phyloP scores from a whole-genome alignment of 2,113 vertebrate species.

The Plotosus lineatus region DNA sequence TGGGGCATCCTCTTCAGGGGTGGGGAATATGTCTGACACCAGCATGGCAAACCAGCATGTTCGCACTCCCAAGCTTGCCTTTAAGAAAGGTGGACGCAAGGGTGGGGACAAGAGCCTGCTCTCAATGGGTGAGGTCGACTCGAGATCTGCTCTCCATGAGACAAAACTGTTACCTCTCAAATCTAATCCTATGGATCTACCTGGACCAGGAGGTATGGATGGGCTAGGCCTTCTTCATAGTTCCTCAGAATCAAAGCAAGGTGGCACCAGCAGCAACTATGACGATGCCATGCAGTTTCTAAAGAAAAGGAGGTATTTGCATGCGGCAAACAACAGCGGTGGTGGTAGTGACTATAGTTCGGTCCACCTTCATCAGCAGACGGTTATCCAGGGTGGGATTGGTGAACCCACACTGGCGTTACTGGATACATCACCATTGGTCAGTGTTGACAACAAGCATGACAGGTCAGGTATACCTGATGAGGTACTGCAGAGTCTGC shows the following conservation, averaged over 20 bases:
- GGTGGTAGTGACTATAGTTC: constrained; percentile 85
- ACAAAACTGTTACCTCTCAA: constrained; percentile 89
- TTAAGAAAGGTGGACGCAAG: constrained; percentile 90
- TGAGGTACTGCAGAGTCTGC: constrained; percentile 95
- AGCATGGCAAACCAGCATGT: constrained; percentile 80
- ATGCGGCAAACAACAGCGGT: constrained; percentile 83
- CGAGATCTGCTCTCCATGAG: constrained; percentile 72
- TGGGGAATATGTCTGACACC: constrained; percentile 46
- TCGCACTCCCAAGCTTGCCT: constrained; percentile 88
- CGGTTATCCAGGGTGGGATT: constrained; percentile 92
- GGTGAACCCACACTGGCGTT: constrained; percentile 88
- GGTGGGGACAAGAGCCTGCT: constrained; percentile 83
- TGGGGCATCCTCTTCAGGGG: constrained; percentile 60
- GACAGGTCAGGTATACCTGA: constrained; percentile 98
- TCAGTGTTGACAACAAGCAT: constrained; percentile 89
- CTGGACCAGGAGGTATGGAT: constrained; percentile 77
- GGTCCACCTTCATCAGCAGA: constrained; percentile 89
- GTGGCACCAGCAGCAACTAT: constrained; percentile 90
- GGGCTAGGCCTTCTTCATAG: constrained; percentile 85
- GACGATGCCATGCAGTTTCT: constrained; percentile 99
- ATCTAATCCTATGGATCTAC: constrained; percentile 78
- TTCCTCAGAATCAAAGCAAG: constrained; percentile 80
- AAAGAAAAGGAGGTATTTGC: constrained; percentile 97
- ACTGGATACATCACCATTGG: constrained; percentile 85
- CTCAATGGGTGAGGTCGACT: constrained; percentile 73